Evolutionary conservation across 2,797 vertebrate species (phyloP), one percentile per base, ranked within the genome.

Genomic region (Acipenser ruthenus): DNA sequence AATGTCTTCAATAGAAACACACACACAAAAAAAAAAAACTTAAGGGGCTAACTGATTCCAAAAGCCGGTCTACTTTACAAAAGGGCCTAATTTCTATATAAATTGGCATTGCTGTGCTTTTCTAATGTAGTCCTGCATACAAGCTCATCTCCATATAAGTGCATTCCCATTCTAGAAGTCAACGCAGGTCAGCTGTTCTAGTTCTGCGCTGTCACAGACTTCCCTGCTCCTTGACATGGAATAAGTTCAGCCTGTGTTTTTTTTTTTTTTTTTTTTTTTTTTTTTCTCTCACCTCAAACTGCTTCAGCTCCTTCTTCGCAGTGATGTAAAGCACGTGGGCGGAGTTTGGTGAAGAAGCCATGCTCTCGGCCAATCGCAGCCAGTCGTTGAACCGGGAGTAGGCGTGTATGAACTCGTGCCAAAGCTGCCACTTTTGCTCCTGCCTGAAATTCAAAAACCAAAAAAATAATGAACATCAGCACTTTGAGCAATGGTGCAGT

Each of bases 351-450:
- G 74, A 69, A 1, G 60, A 7, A 1, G 81, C 67, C 1, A 74
- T 70, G 64, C 71, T 75, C 69, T 86, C 79, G 0, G 81, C 82
- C 59, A 67, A 69, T 72, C 63, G 74, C 65, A 88, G 78, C 87
- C 86, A 88, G 58, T 83, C 70, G 1, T 82, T 78, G 63, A 89
- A 76, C 62, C 72, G 75, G 50, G 75, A 75, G 47, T 87, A 81
- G 15, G 86, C 80, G 11, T 79, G 82, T 80, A 89, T 86, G 37
- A 89, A 86, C 61, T 83, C 75, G 3, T 86, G 81, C 84, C 81
- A 85, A 10, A 86, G 76, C 65, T 80, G 63, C 82, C 82, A 84
- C 66, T 72, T 76, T 56, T 74, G 74, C 64, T 85, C 81, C 77
- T 89, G 62, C 23, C 83, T 90, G 18, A 4, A 9, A 61, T 6